phyloP scores from a whole-genome alignment of 2,113 vertebrate genomes.

The Pterocles orientalis region DNA sequence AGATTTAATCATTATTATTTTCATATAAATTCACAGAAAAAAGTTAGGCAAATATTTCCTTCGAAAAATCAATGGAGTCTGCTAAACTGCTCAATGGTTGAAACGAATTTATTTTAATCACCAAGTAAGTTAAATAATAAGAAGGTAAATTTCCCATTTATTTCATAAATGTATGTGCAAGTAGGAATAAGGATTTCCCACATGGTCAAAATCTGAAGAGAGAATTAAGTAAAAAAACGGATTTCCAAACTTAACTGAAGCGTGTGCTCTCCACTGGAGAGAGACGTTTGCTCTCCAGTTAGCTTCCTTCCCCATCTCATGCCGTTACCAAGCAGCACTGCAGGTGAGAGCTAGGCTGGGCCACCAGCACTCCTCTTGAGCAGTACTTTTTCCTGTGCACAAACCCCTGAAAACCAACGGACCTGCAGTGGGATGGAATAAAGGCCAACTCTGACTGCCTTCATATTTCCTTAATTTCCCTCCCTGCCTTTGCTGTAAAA shows the following conservation, averaged over 20 bases:
- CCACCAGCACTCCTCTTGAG: neutral
- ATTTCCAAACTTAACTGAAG: neutral
- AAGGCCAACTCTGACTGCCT: neutral
- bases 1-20: slow-evolving; percentile 23
- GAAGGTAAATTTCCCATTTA: neutral
- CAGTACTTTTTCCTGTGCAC: neutral
- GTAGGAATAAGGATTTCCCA: slow-evolving; percentile 6
- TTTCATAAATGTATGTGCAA: slow-evolving; percentile 1
- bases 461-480: neutral
- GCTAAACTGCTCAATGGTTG: slow-evolving; percentile 40
- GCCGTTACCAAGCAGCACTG: neutral
- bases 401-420: neutral
- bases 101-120: slow-evolving; percentile 44
- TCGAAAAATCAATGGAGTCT: slow-evolving; percentile 30
- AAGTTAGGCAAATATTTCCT: slow-evolving; percentile 24
- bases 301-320: neutral
- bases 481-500: neutral
- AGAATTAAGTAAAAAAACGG: neutral
- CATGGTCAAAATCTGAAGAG: neutral
- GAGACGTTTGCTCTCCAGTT: neutral
- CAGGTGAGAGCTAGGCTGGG: neutral
- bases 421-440: neutral
- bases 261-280: neutral
- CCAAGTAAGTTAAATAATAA: slow-evolving; percentile 41
- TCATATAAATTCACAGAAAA: neutral